Evolutionary conservation across 2,797 vertebrate species (phyloP).

Genomic region (Phoxinus dragarum): DNA sequence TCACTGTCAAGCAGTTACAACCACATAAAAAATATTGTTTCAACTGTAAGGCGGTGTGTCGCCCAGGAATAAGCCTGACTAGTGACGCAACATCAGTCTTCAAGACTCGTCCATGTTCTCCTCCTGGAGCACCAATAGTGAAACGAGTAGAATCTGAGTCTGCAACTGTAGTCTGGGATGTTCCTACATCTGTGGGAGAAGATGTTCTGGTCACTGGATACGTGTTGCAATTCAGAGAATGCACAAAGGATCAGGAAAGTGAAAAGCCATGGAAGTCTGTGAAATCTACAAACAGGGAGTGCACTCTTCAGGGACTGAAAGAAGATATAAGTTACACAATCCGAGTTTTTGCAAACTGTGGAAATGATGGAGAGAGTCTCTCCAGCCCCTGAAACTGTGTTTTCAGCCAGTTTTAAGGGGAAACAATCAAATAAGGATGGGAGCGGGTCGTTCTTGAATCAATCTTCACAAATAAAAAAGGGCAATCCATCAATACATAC

Average conservation of each 20-base stretch:
- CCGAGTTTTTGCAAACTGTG: conserved; percentile 54
- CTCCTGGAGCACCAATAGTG: conserved; percentile 47
- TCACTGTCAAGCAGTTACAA: conserved; percentile 45
- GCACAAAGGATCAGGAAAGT: conserved; percentile 11
- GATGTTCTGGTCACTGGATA: conserved; percentile 46
- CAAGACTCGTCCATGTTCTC: conserved; percentile 52
- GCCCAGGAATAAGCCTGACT: conserved; percentile 49
- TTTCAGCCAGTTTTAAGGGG: background rate
- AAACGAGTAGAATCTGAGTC: conserved; percentile 1
- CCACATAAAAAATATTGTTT: conserved; percentile 51
- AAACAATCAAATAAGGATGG: background rate
- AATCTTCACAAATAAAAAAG: conserved; percentile 32
- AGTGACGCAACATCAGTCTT: conserved; percentile 41
- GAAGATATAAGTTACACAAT: conserved; percentile 35
- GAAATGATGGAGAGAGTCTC: conserved; percentile 47
- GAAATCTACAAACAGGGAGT: conserved; percentile 45
- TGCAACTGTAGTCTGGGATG: conserved; percentile 47
- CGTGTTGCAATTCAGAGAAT: conserved; percentile 44
- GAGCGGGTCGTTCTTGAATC: conserved; percentile 41
- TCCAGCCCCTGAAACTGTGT: conserved; percentile 27
- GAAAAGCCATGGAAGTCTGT: conserved; percentile 41
- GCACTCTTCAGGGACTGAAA: conserved; percentile 44
- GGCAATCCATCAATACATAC: conserved; percentile 39
- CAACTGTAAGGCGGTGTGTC: conserved; percentile 51
- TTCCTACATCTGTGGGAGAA: conserved; percentile 49